phyloP scores from a whole-genome alignment of 2,113 vertebrate species.

The Ginglymostoma cirratum region DNA sequence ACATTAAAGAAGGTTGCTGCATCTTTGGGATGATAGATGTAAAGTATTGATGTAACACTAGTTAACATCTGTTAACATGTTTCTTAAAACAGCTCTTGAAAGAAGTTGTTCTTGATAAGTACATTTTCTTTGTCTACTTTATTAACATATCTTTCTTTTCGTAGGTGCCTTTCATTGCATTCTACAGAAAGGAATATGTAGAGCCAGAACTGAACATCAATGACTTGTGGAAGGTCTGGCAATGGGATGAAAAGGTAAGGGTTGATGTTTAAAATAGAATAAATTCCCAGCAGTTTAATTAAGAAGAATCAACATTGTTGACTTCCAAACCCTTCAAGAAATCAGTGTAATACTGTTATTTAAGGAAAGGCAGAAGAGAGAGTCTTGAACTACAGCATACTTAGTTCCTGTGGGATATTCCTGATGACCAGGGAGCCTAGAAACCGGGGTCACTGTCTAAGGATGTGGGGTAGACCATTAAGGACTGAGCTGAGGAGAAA shows the following conservation, averaged over 20 bases:
- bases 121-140: background rate
- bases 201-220: constrained; percentile 95
- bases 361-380: no score
- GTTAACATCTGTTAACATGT: background rate
- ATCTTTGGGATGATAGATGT: background rate
- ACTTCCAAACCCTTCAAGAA: no score
- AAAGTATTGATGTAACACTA: background rate
- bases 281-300: background rate
- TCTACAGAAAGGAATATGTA: constrained; percentile 97
- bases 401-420: no score
- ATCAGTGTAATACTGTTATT: no score
- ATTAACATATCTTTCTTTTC: constrained; percentile 43
- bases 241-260: constrained; percentile 96
- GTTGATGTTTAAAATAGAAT: background rate
- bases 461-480: no score
- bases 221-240: constrained; percentile 96
- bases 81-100: background rate
- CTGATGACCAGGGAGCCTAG: no score
- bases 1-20: background rate
- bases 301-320: no score
- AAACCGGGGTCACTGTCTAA: no score
- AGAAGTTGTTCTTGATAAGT: background rate
- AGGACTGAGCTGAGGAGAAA: no score
- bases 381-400: no score
- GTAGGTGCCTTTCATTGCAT: constrained; percentile 96